Conservation (phyloP, 2,797 vertebrate genomes). For the Galaxias olidus region DNA sequence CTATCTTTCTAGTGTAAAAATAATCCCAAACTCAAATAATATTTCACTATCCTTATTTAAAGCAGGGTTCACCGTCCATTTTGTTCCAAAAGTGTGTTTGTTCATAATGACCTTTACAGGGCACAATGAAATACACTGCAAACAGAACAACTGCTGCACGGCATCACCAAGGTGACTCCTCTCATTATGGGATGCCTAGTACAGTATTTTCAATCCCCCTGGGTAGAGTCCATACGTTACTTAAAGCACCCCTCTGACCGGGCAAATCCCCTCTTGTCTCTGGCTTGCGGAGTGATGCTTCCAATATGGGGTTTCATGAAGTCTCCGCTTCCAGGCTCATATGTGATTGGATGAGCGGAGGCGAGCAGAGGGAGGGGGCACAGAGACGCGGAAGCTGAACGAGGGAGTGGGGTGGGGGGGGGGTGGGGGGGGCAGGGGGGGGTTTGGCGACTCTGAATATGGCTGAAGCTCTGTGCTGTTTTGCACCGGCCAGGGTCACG, state of each 20-base stretch:
- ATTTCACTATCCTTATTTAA: too few relatives aligned
- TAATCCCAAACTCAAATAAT: too few relatives aligned
- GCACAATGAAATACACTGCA: too few relatives aligned
- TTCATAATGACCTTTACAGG: too few relatives aligned
- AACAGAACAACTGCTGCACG: not conserved
- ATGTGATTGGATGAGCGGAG: constrained; percentile 45
- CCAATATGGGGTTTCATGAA: constrained; percentile 47
- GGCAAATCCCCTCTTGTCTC: constrained; percentile 14
- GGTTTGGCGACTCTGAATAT: constrained; percentile 55
- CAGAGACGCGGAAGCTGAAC: not conserved
- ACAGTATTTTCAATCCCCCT: constrained; percentile 2
- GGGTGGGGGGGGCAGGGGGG: constrained; percentile 16
- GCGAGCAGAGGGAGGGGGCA: not conserved
- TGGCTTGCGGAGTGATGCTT: constrained; percentile 41
- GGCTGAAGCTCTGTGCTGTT: constrained; percentile 52
- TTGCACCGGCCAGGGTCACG: constrained; percentile 53
- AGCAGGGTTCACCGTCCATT: too few relatives aligned
- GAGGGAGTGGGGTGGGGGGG: constrained; percentile 2
- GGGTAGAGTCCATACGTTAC: constrained; percentile 19
- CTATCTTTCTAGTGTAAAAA: too few relatives aligned
- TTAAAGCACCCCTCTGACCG: constrained; percentile 26
- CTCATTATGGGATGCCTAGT: constrained; percentile 19
- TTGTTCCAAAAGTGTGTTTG: too few relatives aligned
- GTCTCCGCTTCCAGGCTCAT: constrained; percentile 43
- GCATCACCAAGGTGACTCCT: constrained; percentile 24